These are phyloP conservation scores for Pungitius pungitius DNA, from an alignment of 2,113 vertebrate species.

Conservation along the genomic window DNA sequence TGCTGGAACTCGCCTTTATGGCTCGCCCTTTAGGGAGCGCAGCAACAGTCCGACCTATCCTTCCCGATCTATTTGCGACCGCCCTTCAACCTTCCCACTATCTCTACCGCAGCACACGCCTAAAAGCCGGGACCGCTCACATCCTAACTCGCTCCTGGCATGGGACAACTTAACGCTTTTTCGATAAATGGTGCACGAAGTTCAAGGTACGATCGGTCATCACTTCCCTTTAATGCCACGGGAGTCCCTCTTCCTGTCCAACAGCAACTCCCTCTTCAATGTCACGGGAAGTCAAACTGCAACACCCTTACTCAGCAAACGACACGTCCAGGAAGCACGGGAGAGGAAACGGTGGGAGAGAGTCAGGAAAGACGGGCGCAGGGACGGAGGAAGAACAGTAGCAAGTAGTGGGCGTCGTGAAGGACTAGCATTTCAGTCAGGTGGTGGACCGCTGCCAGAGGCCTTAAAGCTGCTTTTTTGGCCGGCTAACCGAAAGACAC, in stretches of 20 bases:
- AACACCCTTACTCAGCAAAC: conserved; percentile 57
- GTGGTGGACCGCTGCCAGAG: conserved; percentile 2
- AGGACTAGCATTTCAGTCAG: conserved; percentile 27
- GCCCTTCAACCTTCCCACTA: conserved; percentile 25
- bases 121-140: conserved; percentile 27
- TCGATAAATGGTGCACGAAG: conserved; percentile 39
- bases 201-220: conserved; percentile 65
- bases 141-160: conserved; percentile 18
- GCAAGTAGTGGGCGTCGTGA: conserved; percentile 34
- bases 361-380: conserved; percentile 33
- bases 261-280: conserved; percentile 18
- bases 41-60: conserved; percentile 71
- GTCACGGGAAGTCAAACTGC: conserved; percentile 48
- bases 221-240: conserved; percentile 38
- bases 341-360: conserved; percentile 41
- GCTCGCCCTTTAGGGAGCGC: conserved; percentile 67
- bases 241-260: conserved; percentile 53
- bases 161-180: conserved; percentile 4
- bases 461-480: conserved; percentile 11
- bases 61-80: conserved; percentile 68
- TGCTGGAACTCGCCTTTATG: conserved; percentile 58
- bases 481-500: background rate
- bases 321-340: conserved; percentile 46
- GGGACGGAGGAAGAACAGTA: conserved; percentile 44
- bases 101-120: conserved; percentile 16